Percentiles rank a stretch among this genome's conserved stretches.
These are phyloP conservation scores for Echiichthys vipera DNA, from an alignment of 2,797 vertebrate genomes.

Conservation along the genomic window DNA sequence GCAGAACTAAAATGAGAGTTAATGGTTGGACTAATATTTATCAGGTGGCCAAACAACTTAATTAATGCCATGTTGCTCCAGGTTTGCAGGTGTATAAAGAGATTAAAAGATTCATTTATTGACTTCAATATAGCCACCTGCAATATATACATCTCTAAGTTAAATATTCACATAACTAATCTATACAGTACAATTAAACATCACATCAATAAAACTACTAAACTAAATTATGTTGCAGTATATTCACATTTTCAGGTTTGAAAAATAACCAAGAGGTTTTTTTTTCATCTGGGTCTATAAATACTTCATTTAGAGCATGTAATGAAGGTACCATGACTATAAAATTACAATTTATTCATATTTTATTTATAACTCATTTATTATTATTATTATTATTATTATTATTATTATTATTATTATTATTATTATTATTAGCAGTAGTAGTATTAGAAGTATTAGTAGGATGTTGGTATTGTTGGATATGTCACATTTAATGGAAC, in stretches of 20 bases:
- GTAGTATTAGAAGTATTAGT: neutral
- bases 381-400: no score
- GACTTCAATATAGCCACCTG: no score
- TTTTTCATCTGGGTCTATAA: neutral
- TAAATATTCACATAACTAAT: no score
- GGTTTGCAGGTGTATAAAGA: no score
- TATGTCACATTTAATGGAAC: neutral
- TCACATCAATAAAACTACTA: neutral
- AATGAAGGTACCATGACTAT: neutral
- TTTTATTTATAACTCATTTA: neutral
- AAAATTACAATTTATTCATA: neutral
- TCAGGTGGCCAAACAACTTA: neutral
- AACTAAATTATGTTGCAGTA: neutral
- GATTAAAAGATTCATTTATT: neutral
- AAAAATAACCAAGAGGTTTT: neutral
- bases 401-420: no score
- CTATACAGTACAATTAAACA: neutral
- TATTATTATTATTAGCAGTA: no score
- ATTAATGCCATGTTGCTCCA: neutral
- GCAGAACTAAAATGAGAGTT: neutral
- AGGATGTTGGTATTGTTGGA: neutral
- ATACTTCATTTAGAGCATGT: neutral
- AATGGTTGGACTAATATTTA: neutral
- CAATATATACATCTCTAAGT: no score
- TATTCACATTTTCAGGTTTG: neutral